Percentiles rank a stretch among this genome's conserved stretches.
phyloP scores from a whole-genome alignment of 2,113 vertebrate species.

The Nycticorax nycticorax region DNA sequence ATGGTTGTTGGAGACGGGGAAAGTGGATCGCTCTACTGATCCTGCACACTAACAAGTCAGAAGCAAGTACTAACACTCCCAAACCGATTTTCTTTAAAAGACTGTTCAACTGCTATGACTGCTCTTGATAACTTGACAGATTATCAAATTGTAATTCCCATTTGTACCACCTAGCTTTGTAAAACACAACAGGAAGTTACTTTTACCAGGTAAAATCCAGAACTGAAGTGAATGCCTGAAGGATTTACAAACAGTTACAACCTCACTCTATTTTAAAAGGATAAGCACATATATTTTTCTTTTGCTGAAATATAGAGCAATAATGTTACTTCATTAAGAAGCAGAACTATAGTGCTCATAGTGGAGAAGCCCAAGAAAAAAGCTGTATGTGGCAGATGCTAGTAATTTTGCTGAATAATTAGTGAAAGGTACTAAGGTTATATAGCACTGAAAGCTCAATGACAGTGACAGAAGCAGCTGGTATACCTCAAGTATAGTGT shows the following conservation, averaged over 20 bases:
- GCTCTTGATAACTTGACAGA: not conserved
- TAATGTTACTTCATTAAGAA: not conserved
- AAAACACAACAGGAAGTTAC: not conserved
- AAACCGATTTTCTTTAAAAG: not conserved
- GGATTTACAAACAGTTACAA: not conserved
- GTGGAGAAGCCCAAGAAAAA: not conserved
- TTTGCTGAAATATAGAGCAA: not conserved
- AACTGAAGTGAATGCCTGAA: not conserved
- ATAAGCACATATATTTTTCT: not conserved
- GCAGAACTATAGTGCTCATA: not conserved
- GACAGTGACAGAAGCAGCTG: not conserved
- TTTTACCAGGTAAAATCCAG: not conserved
- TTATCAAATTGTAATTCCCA: not conserved
- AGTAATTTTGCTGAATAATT: not conserved
- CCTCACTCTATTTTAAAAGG: not conserved
- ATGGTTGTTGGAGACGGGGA: fast-evolving
- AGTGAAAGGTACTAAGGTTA: not conserved
- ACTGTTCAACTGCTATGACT: not conserved
- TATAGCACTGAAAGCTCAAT: not conserved
- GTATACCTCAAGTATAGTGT: not conserved
- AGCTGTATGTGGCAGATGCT: not conserved
- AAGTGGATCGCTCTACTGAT: not conserved
- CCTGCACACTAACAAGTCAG: not conserved
- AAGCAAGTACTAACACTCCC: not conserved
- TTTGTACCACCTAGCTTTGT: not conserved